Evolutionary conservation across 1,140 invertebrate genomes (phyloP).

Genomic region (Anoplophora glabripennis): DNA sequence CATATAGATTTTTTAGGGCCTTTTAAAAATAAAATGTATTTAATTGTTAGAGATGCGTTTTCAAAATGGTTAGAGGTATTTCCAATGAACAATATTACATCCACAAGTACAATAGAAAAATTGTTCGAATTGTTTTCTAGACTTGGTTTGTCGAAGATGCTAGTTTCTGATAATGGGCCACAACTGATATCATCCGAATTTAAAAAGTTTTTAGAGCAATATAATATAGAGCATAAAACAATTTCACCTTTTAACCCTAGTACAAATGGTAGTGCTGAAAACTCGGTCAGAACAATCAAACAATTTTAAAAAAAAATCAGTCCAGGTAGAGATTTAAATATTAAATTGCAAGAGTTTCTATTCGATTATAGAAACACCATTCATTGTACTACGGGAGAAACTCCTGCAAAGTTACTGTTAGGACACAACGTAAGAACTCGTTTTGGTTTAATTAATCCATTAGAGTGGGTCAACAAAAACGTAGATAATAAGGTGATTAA

Average conservation of each 20-base stretch:
- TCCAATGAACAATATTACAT: slow-evolving; percentile 17
- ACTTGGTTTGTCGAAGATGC: slow-evolving; percentile 27
- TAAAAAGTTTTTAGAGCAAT: slow-evolving; percentile 19
- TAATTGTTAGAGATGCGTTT: slow-evolving; percentile 37
- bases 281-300: too few species aligned
- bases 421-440: too few species aligned
- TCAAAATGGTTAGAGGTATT: slow-evolving; percentile 39
- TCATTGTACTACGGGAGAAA: too few species aligned
- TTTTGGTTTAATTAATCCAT: too few species aligned
- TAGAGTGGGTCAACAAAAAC: too few species aligned
- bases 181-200: slow-evolving; percentile 20
- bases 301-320: too few species aligned
- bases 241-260: too few species aligned
- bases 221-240: slow-evolving; percentile 26
- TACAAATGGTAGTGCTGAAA: slow-evolving; percentile 26
- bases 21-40: slow-evolving; percentile 24
- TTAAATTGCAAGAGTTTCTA: too few species aligned
- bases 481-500: too few species aligned
- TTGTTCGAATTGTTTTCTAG: slow-evolving; percentile 20
- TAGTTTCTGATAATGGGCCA: slow-evolving; percentile 32
- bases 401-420: too few species aligned
- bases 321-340: too few species aligned
- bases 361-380: too few species aligned
- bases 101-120: slow-evolving; percentile 19
- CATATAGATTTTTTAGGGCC: slow-evolving; percentile 40